These are phyloP conservation scores for Aphodius sticticus DNA, from an alignment of 2,888 invertebrate species.

Conservation along the genomic window DNA sequence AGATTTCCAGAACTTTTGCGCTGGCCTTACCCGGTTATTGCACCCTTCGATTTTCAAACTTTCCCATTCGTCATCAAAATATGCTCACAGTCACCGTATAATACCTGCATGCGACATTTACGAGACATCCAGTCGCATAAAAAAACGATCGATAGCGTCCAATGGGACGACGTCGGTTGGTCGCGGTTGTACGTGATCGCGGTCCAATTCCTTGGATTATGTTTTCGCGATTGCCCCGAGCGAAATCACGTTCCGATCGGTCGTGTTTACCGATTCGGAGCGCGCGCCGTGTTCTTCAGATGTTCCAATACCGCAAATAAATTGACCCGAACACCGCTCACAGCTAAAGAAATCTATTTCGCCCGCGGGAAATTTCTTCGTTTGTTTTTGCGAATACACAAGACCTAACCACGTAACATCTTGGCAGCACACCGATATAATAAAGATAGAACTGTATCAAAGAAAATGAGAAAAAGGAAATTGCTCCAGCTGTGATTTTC, in stretches of 20 bases:
- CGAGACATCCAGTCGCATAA: neutral
- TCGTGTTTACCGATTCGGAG: slow-evolving; percentile 14
- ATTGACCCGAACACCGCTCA: neutral
- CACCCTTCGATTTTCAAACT: too few relatives aligned
- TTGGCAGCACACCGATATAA: neutral
- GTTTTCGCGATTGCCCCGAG: slow-evolving; percentile 17
- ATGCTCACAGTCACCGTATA: too few relatives aligned
- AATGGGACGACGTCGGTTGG: neutral
- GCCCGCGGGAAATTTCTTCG: neutral
- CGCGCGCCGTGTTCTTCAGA: neutral
- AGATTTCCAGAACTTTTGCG: too few relatives aligned
- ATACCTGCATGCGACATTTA: neutral
- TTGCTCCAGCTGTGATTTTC: too few relatives aligned
- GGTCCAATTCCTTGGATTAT: slow-evolving; percentile 14
- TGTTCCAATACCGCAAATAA: slow-evolving; percentile 12
- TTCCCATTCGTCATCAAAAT: too few relatives aligned
- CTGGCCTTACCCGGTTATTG: too few relatives aligned
- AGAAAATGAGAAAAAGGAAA: neutral
- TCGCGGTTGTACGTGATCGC: slow-evolving; percentile 24
- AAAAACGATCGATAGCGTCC: neutral
- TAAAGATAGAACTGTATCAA: neutral
- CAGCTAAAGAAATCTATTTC: neutral
- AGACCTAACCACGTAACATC: neutral
- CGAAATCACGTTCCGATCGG: slow-evolving; percentile 21
- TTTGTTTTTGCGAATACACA: neutral